These are phyloP conservation scores for Burhinus bistriatus DNA, from an alignment of 2,113 vertebrate genomes.

Conservation along the genomic window DNA sequence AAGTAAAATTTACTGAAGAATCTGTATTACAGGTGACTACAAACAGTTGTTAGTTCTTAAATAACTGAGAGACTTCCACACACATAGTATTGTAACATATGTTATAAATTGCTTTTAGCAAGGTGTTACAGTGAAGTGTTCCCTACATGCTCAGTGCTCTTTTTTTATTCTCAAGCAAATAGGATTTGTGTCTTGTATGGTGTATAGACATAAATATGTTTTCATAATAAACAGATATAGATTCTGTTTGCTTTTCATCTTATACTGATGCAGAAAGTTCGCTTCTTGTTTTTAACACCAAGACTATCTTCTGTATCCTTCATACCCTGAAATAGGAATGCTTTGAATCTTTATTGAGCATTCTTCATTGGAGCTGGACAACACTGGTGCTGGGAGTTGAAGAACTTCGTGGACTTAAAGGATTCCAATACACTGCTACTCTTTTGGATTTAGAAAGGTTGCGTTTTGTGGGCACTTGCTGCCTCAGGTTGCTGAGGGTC, in stretches of 20 bases:
- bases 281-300: not conserved
- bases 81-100: not conserved
- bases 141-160: not conserved
- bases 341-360: constrained; percentile 94
- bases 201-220: not conserved
- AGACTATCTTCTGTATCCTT: not conserved
- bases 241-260: not conserved
- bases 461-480: constrained; percentile 95
- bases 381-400: constrained; percentile 95
- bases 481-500: constrained; percentile 91
- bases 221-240: not conserved
- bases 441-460: constrained; percentile 94
- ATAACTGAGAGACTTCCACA: not conserved
- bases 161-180: not conserved
- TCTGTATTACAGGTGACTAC: not conserved
- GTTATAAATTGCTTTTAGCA: not conserved
- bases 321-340: constrained; percentile 81
- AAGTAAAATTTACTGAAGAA: not conserved
- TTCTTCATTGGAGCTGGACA: constrained; percentile 99
- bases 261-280: not conserved
- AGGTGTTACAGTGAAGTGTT: not conserved
- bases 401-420: constrained; percentile 94
- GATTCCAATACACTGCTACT: constrained; percentile 97
- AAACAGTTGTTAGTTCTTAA: not conserved
- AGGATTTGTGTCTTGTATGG: not conserved